These are phyloP conservation scores for Caerostris extrusa DNA, from an alignment of 1,140 invertebrate genomes.

Conservation along the genomic window DNA sequence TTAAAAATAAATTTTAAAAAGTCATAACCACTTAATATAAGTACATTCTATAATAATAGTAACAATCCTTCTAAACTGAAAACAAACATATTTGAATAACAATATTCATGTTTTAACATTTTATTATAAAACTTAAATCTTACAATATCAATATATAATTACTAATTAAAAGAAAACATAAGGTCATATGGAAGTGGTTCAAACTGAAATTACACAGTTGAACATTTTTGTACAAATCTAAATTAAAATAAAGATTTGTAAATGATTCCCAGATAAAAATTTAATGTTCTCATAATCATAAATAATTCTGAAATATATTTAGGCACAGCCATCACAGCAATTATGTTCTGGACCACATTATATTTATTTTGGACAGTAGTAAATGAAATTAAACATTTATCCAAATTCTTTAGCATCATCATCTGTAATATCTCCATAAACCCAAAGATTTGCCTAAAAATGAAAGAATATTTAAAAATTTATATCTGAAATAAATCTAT, in stretches of 20 bases:
- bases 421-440: conserved; percentile 97
- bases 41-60: not conserved
- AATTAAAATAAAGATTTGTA: not conserved
- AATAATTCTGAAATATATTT: conserved; percentile 47
- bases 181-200: not conserved
- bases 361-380: not conserved
- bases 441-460: conserved; percentile 91
- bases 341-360: conserved; percentile 52
- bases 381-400: conserved; percentile 67
- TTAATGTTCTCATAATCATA: not conserved
- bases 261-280: not conserved
- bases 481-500: no score
- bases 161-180: conserved; percentile 14
- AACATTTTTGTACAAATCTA: conserved; percentile 3
- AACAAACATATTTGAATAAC: not conserved
- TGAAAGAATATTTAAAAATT: conserved; percentile 59
- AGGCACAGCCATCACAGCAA: conserved; percentile 63
- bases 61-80: not conserved
- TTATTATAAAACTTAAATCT: conserved; percentile 37
- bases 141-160: conserved; percentile 21
- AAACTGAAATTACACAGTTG: not conserved
- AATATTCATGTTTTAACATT: conserved; percentile 27
- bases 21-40: not conserved
- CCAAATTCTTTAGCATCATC: conserved; percentile 97
- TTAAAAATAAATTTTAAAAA: not conserved